phyloP scores from a whole-genome alignment of 2,113 vertebrate species.

The Eptesicus fuscus region DNA sequence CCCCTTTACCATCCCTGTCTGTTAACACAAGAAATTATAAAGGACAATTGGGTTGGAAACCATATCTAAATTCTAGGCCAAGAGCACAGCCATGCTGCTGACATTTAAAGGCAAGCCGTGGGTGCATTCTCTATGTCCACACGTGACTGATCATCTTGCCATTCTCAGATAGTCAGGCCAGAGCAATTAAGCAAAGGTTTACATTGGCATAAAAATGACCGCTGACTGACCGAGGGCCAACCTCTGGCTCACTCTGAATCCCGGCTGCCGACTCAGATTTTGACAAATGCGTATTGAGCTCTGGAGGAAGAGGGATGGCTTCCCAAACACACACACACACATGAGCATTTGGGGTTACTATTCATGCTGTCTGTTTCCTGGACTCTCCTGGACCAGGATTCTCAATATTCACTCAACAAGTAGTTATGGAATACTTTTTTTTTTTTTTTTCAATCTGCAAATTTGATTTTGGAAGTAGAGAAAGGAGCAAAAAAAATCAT shows the following conservation, averaged over 20 bases:
- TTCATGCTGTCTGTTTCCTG: background rate
- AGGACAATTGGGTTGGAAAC: constrained; percentile 16
- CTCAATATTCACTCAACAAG: background rate
- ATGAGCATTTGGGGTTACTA: background rate
- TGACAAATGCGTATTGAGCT: background rate
- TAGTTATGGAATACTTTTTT: background rate
- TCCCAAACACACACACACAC: background rate
- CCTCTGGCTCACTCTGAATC: background rate
- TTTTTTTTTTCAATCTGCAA: background rate
- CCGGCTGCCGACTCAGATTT: background rate
- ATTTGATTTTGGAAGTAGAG: background rate
- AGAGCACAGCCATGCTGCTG: background rate
- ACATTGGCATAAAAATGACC: background rate
- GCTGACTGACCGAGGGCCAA: background rate
- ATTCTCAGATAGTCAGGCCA: background rate
- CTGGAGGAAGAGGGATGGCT: background rate
- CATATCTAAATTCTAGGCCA: constrained; percentile 10
- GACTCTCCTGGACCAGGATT: background rate
- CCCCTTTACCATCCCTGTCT: constrained; percentile 3
- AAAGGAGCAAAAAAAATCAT: background rate
- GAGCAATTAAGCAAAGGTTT: constrained; percentile 49
- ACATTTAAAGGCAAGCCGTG: constrained; percentile 17
- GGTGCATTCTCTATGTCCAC: background rate
- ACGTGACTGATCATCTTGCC: background rate
- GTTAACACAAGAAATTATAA: constrained; percentile 40